Evolutionary conservation across 2,113 vertebrate genomes (phyloP).

Genomic region (Ciconia maguari): DNA sequence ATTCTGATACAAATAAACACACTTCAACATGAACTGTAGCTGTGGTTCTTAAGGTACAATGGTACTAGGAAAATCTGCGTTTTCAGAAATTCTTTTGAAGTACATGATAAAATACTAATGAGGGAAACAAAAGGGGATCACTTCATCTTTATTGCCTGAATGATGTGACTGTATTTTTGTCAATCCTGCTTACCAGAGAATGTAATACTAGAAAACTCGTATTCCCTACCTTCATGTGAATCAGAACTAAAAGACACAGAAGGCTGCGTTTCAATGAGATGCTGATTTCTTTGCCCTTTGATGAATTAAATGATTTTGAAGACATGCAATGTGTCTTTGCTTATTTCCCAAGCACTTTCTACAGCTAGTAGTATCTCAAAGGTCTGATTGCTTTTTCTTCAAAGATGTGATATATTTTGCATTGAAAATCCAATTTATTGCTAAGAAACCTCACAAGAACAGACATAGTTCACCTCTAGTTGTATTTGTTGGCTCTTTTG

Average conservation of each 20-base stretch:
- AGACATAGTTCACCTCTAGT: background rate
- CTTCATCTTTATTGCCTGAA: background rate
- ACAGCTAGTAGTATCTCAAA: background rate
- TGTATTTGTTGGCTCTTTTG: conserved; percentile 35
- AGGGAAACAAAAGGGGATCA: background rate
- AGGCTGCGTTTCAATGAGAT: background rate
- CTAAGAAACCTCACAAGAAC: conserved; percentile 35
- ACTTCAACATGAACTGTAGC: background rate
- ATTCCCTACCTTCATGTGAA: background rate
- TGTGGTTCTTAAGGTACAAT: conserved; percentile 3
- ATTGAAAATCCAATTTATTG: conserved; percentile 54
- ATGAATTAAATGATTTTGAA: background rate
- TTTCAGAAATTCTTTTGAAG: conserved; percentile 32
- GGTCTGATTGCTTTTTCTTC: conserved; percentile 5
- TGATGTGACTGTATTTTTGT: background rate
- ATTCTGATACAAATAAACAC: conserved; percentile 55
- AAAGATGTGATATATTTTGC: conserved; percentile 22
- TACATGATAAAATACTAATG: background rate
- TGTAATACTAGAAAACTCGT: background rate
- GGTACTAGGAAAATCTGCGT: background rate
- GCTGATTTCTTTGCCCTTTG: conserved; percentile 4
- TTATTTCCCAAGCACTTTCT: conserved; percentile 6
- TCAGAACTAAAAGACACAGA: background rate
- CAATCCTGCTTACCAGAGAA: background rate
- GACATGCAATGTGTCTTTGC: background rate